phyloP scores from a whole-genome alignment of 2,888 invertebrate genomes.

The Tineola bisselliella region DNA sequence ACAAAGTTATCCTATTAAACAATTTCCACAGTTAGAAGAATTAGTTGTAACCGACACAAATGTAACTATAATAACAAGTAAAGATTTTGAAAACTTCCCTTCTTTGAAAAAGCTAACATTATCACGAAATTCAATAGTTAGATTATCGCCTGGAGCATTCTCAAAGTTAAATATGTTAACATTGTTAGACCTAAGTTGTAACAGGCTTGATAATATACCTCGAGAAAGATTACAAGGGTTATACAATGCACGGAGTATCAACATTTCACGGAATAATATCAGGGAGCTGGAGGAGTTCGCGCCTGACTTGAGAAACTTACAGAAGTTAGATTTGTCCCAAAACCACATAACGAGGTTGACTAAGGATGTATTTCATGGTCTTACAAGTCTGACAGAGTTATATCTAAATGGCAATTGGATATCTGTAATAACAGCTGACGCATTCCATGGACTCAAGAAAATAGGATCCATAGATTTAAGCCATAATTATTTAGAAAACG shows the following conservation, averaged over 20 bases:
- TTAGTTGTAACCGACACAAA: slow-evolving; percentile 83
- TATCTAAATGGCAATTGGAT: slow-evolving; percentile 86
- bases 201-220: slow-evolving; percentile 83
- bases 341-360: slow-evolving; percentile 83
- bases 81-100: slow-evolving; percentile 86
- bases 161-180: slow-evolving; percentile 78
- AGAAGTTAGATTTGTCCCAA: slow-evolving; percentile 82
- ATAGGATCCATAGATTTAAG: slow-evolving; percentile 81
- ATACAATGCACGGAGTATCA: slow-evolving; percentile 75
- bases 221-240: slow-evolving; percentile 86
- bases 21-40: slow-evolving; percentile 83
- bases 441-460: slow-evolving; percentile 80
- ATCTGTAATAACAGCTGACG: slow-evolving; percentile 78
- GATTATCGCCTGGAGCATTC: slow-evolving; percentile 87
- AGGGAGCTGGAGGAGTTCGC: slow-evolving; percentile 86
- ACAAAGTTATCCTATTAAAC: slow-evolving; percentile 74
- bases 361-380: slow-evolving; percentile 78
- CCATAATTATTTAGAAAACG: slow-evolving; percentile 82
- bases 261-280: slow-evolving; percentile 85
- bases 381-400: slow-evolving; percentile 80
- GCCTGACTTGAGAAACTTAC: slow-evolving; percentile 77
- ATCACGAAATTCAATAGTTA: slow-evolving; percentile 76
- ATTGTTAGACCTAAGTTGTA: slow-evolving; percentile 82
- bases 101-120: slow-evolving; percentile 79
- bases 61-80: slow-evolving; percentile 82